A percentile compares a stretch with the other conserved stretches of the same genome.
phyloP scores from a whole-genome alignment of 2,797 vertebrate genomes.

The Fistularia commersonii region DNA sequence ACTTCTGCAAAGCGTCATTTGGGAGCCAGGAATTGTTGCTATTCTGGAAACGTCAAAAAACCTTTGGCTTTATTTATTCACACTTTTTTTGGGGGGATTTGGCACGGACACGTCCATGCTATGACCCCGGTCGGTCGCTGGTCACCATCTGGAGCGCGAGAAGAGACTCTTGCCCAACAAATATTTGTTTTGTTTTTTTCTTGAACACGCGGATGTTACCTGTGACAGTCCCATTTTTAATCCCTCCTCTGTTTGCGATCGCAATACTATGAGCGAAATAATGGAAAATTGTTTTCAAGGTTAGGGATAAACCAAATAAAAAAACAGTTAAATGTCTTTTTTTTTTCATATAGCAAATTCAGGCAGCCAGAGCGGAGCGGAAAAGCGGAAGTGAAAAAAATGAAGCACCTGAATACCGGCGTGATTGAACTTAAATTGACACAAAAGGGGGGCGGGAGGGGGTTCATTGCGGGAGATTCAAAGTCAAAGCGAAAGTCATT shows the following conservation, averaged over 20 bases:
- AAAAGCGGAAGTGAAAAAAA: conserved; percentile 50
- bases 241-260: too few species aligned
- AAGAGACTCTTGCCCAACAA: too few species aligned
- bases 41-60: conserved; percentile 47
- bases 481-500: conserved; percentile 51
- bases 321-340: too few species aligned
- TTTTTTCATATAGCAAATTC: conserved; percentile 31
- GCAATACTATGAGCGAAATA: conserved; percentile 21
- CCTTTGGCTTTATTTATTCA: conserved; percentile 29
- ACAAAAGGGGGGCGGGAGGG: conserved; percentile 48
- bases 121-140: too few species aligned
- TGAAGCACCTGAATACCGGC: conserved; percentile 36
- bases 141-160: too few species aligned
- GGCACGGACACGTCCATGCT: too few species aligned
- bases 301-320: conserved; percentile 17
- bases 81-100: too few species aligned
- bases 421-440: conserved; percentile 44
- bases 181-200: too few species aligned
- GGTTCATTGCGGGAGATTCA: conserved; percentile 33
- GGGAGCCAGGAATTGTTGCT: conserved; percentile 23
- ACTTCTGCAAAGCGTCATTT: conserved; percentile 45
- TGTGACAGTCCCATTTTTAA: too few species aligned
- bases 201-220: too few species aligned
- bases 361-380: conserved; percentile 12
- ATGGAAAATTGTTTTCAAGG: conserved; percentile 12